Evolutionary conservation across 2,888 invertebrate genomes (phyloP), one percentile per base, ranked within the genome.

Genomic region (Mythimna vitellina): DNA sequence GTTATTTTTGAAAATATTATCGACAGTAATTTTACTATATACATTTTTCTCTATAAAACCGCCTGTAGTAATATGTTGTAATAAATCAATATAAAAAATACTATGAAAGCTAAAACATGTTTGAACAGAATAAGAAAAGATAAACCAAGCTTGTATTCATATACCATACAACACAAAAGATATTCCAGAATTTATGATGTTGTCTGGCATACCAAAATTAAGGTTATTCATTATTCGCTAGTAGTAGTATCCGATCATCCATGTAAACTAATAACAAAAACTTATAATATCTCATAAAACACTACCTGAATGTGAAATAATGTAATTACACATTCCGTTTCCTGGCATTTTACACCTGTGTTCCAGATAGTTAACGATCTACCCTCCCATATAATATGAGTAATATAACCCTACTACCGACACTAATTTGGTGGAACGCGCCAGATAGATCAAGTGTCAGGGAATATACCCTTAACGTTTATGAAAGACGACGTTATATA

Each of bases 321-420:
- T 68, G 61, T 73, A 81, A 84, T 81, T 77, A 79, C 51, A 64
- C 57, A 74, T 81, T 70, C 78, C 61, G 25, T 73, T 73, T 64
- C 49, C 65, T 35, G 25, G 51, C 72, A n/a, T 65, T 79, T 85
- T 70, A 81, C 84, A 85, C 80, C 86, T 78, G 77, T 22, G 69
- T 10, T 61, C 65, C 10, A 61, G 58, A 76, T 81, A 74, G 70
- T 70, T 84, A 83, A 85, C 73, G 83, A 83, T 65, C 78, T 51
- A 67, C 68, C 70, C 65, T 81, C 29, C n/a, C 64, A 73, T 82
- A 65, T 70, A 74, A 81, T 66, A 81, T 76, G 78, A 80, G 77
- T 63, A 68, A 76, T 81, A 83, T 75, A 75, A 79, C 71, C 71
- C 70, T 62, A 58, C 80, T 53, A n/a, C 29, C 42, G 20, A 61